phyloP scores from a whole-genome alignment of 2,113 vertebrate genomes.

The Tor tambroides region DNA sequence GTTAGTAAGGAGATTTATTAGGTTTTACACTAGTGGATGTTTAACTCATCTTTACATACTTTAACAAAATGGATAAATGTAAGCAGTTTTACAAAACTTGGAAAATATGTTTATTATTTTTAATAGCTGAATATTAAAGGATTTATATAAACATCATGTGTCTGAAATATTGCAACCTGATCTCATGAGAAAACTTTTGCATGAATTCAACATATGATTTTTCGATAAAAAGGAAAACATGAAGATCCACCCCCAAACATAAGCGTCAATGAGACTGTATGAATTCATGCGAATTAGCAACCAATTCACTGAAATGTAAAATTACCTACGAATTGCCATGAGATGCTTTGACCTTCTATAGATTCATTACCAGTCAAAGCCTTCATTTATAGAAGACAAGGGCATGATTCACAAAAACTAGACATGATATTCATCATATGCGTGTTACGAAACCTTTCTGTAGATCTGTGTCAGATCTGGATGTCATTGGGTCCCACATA shows the following conservation, averaged over 20 bases:
- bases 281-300: too few relatives aligned
- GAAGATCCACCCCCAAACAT: too few relatives aligned
- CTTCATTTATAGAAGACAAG: neutral
- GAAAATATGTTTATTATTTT: neutral
- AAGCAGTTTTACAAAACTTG: neutral
- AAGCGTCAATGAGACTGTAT: too few relatives aligned
- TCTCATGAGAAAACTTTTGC: too few relatives aligned
- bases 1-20: neutral
- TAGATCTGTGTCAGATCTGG: neutral
- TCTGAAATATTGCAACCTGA: neutral
- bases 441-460: neutral
- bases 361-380: neutral
- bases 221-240: neutral
- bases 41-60: neutral
- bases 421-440: neutral
- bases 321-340: neutral
- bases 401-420: neutral
- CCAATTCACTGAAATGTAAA: neutral
- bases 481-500: neutral
- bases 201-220: neutral
- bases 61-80: neutral
- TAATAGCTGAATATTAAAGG: neutral
- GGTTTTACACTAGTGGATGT: neutral
- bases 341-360: neutral
- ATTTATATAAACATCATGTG: neutral